Conservation (phyloP, 37 sponge, comb jelly and placozoan species). For the Haliclona indistincta region DNA sequence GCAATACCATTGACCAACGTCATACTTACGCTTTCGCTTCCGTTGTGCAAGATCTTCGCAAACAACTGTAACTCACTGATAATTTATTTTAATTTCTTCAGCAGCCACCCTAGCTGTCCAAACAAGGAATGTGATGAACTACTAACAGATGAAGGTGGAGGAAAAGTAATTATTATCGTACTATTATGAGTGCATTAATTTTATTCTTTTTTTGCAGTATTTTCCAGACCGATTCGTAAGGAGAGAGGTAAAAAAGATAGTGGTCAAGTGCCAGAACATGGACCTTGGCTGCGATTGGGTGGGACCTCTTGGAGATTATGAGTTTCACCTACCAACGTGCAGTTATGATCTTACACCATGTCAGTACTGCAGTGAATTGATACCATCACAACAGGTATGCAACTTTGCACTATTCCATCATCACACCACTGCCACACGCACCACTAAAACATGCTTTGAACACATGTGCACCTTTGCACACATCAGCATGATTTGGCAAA, state of each 20-base stretch:
- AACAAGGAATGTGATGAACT: constrained; percentile 30
- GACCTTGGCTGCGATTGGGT: constrained; percentile 45
- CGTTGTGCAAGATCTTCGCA: too few species aligned
- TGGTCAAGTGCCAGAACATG: constrained; percentile 19
- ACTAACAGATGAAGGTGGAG: constrained; percentile 22
- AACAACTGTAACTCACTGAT: too few species aligned
- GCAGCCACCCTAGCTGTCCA: constrained; percentile 25
- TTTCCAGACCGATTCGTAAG: constrained; percentile 71
- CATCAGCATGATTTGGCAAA: too few species aligned
- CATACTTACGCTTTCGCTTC: too few species aligned
- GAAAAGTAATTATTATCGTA: background rate
- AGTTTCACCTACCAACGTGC: constrained; percentile 8
- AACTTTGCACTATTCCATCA: too few species aligned
- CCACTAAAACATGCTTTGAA: too few species aligned
- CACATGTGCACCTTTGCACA: too few species aligned
- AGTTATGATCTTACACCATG: background rate
- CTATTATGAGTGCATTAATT: too few species aligned
- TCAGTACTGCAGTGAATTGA: constrained; percentile 13
- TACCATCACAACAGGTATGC: background rate
- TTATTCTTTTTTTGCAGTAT: too few species aligned
- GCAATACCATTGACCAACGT: too few species aligned
- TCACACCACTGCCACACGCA: too few species aligned
- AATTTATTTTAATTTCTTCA: too few species aligned
- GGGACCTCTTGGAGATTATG: constrained; percentile 16
- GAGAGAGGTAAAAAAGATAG: constrained; percentile 20